Evolutionary conservation across 30 jellyfish, hydroid and myxozoan genomes (phyloP).

Genomic region (Mastigias papua): DNA sequence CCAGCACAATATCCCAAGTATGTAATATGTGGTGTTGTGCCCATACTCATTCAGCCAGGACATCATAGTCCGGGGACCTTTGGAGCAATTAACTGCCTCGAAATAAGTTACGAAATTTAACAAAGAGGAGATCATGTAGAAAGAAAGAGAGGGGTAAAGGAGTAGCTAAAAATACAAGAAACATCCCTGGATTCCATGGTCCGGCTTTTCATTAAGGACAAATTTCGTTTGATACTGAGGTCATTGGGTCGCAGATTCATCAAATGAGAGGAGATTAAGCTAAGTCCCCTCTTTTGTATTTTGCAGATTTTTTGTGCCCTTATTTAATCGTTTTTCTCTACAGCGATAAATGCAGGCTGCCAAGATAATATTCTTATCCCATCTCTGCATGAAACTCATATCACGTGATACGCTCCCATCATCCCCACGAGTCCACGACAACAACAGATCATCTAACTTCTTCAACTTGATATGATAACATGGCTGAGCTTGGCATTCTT

Average conservation of each 20-base stretch:
- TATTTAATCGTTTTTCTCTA: constrained; percentile 38
- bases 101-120: no score
- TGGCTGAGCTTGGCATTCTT: neutral
- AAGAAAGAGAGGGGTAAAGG: no score
- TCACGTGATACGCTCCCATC: constrained; percentile 21
- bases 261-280: constrained; percentile 45
- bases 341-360: constrained; percentile 39
- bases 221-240: constrained; percentile 18
- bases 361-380: constrained; percentile 27
- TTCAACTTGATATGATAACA: neutral
- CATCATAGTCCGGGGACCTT: no score
- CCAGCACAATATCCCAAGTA: no score
- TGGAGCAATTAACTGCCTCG: no score
- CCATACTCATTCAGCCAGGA: no score
- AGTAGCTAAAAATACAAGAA: no score
- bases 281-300: constrained; percentile 38
- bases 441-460: neutral
- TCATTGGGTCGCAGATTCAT: constrained; percentile 52
- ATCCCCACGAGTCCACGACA: neutral
- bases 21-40: no score
- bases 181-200: no score
- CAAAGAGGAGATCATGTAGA: no score
- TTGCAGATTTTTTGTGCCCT: constrained; percentile 35
- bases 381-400: constrained; percentile 30
- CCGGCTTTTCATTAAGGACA: neutral